Conservation (phyloP, 2,797 vertebrate species). For the Phoebastria nigripes region DNA sequence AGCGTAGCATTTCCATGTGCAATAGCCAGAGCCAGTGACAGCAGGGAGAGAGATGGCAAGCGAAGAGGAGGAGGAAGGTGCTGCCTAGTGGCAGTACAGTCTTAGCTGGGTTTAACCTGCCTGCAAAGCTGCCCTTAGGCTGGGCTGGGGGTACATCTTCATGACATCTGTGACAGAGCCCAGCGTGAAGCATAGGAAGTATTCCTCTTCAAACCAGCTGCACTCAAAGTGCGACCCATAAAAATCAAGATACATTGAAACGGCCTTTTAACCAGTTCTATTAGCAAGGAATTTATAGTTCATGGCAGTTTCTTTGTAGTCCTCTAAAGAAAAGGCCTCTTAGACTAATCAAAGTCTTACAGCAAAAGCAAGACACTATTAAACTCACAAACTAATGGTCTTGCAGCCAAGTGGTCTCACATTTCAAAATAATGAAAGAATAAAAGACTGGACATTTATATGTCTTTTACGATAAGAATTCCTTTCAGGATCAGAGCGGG, state of each 20-base stretch:
- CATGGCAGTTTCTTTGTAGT: neutral
- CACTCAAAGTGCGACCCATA: fast-evolving
- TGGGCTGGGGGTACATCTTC: neutral
- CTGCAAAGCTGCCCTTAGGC: neutral
- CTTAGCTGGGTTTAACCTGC: neutral
- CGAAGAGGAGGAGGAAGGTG: neutral
- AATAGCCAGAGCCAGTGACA: neutral
- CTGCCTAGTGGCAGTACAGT: neutral
- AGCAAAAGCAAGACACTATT: neutral
- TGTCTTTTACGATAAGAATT: neutral
- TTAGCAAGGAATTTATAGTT: neutral
- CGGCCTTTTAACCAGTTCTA: neutral
- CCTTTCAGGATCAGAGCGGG: neutral
- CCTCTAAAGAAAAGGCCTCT: neutral
- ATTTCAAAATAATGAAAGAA: conserved; percentile 18
- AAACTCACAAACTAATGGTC: neutral
- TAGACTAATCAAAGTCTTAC: neutral
- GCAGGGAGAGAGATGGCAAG: neutral
- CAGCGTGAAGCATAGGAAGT: neutral
- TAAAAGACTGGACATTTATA: neutral
- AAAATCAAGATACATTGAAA: neutral
- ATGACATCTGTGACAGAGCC: neutral
- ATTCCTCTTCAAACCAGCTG: neutral
- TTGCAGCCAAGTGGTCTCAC: neutral
- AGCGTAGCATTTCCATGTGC: fast-evolving